A percentile compares a stretch with the other conserved stretches of the same genome.
phyloP scores from a whole-genome alignment of 1,140 invertebrate genomes.

The Apis dorsata region DNA sequence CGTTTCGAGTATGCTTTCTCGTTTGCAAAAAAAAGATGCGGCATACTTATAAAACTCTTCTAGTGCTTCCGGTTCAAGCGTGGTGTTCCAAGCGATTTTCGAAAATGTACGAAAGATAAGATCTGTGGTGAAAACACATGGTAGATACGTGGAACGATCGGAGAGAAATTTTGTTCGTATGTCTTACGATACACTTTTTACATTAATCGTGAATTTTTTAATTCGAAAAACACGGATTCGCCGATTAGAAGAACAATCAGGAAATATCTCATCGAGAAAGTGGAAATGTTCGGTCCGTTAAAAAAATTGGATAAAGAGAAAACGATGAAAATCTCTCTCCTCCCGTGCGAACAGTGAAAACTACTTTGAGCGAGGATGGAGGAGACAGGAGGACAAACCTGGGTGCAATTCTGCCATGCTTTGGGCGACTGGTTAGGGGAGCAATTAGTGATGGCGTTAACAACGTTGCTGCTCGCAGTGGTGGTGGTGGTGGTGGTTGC shows the following conservation, averaged over 20 bases:
- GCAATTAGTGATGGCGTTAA: constrained; percentile 72
- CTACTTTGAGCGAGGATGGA: neutral
- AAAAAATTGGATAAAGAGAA: too few species aligned
- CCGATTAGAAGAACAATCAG: too few species aligned
- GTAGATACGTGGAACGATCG: too few species aligned
- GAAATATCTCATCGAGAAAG: too few species aligned
- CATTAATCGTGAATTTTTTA: too few species aligned
- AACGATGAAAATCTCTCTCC: too few species aligned
- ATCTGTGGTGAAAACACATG: too few species aligned
- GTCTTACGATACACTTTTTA: too few species aligned
- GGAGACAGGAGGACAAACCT: constrained; percentile 74
- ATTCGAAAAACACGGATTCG: neutral
- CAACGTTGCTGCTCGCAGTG: constrained; percentile 61
- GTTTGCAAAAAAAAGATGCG: neutral
- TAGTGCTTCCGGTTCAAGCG: constrained; percentile 32
- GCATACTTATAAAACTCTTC: constrained; percentile 16
- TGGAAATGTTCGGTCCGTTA: too few species aligned
- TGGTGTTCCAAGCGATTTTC: constrained; percentile 35
- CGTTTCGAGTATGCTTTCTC: neutral
- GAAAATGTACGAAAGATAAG: neutral
- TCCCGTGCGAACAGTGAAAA: neutral
- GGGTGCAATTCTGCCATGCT: constrained; percentile 76
- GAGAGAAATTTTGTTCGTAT: neutral
- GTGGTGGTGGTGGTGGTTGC: constrained; percentile 57
- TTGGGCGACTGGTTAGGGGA: constrained; percentile 78